These are phyloP conservation scores for Montipora sp. DNA, from an alignment of 64 coral and sea anemone genomes.

Conservation along the genomic window DNA sequence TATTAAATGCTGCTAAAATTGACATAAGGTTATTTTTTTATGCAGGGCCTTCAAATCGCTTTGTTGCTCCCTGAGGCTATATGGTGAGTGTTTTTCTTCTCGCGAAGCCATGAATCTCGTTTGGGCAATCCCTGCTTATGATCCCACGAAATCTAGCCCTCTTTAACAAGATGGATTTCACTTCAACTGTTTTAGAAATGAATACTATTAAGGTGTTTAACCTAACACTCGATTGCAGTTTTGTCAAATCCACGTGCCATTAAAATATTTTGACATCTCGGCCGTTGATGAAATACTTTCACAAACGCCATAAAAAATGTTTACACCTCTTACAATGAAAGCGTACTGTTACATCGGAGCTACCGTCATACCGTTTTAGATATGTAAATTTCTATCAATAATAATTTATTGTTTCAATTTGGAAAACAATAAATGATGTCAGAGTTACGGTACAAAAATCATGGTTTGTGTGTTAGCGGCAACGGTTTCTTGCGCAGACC, in stretches of 20 bases:
- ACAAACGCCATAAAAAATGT: neutral
- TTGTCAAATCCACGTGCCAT: neutral
- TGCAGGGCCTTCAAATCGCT: neutral
- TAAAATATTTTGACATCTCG: neutral
- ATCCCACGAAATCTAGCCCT: neutral
- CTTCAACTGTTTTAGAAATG: neutral
- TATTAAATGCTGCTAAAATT: slow-evolving; percentile 12
- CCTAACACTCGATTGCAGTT: neutral
- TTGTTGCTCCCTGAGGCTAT: slow-evolving; percentile 6
- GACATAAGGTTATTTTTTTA: neutral
- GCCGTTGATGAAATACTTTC: neutral
- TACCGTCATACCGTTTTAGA: neutral
- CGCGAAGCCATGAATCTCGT: slow-evolving; percentile 25
- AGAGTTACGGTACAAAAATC: neutral
- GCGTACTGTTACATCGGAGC: neutral
- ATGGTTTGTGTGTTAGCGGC: slow-evolving; percentile 9
- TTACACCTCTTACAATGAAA: neutral
- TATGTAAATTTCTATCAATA: neutral
- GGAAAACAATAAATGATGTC: slow-evolving; percentile 11
- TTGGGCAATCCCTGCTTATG: slow-evolving; percentile 7
- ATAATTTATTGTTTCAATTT: slow-evolving; percentile 19
- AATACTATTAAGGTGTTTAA: slow-evolving; percentile 1
- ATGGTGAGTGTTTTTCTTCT: neutral
- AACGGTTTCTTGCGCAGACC: neutral
- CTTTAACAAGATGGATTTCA: slow-evolving; percentile 22